Conservation (phyloP, 2,797 vertebrate genomes). For the Pseudocheirus occidentalis region DNA sequence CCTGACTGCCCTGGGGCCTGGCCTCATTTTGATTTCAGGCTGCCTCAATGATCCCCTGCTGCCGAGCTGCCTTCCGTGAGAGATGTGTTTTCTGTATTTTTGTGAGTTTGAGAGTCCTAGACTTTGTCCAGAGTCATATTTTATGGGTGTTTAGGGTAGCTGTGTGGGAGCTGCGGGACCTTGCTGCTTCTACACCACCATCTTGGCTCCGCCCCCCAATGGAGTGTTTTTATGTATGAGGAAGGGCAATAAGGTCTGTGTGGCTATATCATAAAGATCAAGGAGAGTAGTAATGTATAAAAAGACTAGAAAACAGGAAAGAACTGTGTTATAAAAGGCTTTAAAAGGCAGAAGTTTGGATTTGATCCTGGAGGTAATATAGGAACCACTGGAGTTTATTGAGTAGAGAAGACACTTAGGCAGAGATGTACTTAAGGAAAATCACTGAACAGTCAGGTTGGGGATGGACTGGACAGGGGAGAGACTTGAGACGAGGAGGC, state of each 20-base stretch:
- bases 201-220: too few species aligned
- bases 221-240: not conserved
- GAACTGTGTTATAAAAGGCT: not conserved
- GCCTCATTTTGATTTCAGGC: too few species aligned
- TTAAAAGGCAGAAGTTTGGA: not conserved
- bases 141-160: too few species aligned
- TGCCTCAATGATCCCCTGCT: too few species aligned
- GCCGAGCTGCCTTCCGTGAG: too few species aligned
- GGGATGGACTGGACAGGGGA: not conserved
- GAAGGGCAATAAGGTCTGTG: not conserved
- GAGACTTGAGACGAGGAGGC: not conserved
- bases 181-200: too few species aligned
- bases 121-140: too few species aligned
- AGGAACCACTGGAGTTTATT: not conserved
- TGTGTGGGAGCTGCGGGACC: too few species aligned
- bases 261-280: not conserved
- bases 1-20: too few species aligned
- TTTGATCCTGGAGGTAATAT: not conserved
- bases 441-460: not conserved
- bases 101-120: too few species aligned
- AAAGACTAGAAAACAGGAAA: not conserved
- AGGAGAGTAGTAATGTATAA: not conserved
- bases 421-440: not conserved
- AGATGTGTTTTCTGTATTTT: too few species aligned
- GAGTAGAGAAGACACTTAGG: not conserved